Percentiles rank a stretch among this genome's conserved stretches.
These are phyloP conservation scores for Hymenochirus boettgeri DNA, from an alignment of 2,113 vertebrate genomes.

Conservation along the genomic window DNA sequence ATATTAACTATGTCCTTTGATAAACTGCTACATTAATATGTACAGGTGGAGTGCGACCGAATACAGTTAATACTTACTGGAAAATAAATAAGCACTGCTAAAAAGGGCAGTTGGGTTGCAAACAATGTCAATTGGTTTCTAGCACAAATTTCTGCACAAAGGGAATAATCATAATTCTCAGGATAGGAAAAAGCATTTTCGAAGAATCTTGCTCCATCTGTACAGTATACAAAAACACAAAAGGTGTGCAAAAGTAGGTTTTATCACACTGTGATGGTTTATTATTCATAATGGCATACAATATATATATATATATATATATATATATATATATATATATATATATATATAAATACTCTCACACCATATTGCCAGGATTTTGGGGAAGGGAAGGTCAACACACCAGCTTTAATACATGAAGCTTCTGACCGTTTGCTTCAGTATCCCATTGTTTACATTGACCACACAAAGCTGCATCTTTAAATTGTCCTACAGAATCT, in stretches of 20 bases:
- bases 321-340: no score
- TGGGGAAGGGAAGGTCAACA: constrained; percentile 45
- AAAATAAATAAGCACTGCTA: no score
- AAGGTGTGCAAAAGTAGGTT: not conserved
- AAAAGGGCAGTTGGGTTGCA: constrained; percentile 11
- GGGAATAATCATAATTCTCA: not conserved
- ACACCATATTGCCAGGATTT: constrained; percentile 50
- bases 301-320: no score
- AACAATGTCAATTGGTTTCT: not conserved
- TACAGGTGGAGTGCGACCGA: not conserved
- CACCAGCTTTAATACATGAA: constrained; percentile 45
- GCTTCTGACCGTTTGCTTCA: constrained; percentile 32
- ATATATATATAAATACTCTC: no score
- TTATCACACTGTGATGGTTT: not conserved
- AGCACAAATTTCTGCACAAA: constrained; percentile 2
- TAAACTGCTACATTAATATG: constrained; percentile 1
- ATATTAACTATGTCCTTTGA: constrained; percentile 24
- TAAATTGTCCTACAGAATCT: not conserved
- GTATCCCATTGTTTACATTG: constrained; percentile 39
- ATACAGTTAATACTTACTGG: no score
- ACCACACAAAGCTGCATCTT: constrained; percentile 1
- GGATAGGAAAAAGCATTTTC: not conserved
- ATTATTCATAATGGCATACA: no score
- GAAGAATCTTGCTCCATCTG: not conserved
- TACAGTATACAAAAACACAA: not conserved